Conservation (phyloP, 2,113 vertebrate species). For the Colius striatus region DNA sequence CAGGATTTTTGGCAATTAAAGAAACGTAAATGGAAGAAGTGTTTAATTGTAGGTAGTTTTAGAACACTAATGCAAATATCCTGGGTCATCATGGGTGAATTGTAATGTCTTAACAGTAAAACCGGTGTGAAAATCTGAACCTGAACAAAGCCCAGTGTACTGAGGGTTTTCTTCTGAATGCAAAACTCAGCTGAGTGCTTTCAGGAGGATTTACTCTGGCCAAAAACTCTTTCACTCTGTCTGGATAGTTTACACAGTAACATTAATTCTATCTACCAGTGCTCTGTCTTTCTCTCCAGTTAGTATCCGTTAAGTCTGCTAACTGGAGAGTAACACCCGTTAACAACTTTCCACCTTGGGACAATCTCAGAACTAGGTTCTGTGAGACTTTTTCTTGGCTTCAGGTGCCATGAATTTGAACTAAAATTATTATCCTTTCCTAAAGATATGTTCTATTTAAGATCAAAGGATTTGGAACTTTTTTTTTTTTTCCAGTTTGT, state of each 20-base stretch:
- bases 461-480: background rate
- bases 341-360: background rate
- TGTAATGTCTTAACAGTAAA: background rate
- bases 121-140: background rate
- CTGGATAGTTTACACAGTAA: background rate
- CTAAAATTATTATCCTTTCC: background rate
- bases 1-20: background rate
- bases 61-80: background rate
- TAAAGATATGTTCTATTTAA: background rate
- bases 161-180: background rate
- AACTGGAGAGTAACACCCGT: background rate
- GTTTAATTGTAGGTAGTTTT: background rate
- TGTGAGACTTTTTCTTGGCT: background rate
- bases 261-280: background rate
- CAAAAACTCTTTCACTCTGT: background rate
- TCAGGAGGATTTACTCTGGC: background rate
- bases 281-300: background rate
- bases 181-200: background rate
- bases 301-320: background rate
- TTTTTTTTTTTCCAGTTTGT: background rate
- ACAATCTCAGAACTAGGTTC: background rate
- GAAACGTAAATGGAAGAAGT: background rate
- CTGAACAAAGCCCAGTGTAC: background rate
- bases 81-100: background rate
- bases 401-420: background rate